These are phyloP conservation scores for Caenorhabditis wallacei DNA, from an alignment of 2,888 invertebrate species.

Conservation along the genomic window DNA sequence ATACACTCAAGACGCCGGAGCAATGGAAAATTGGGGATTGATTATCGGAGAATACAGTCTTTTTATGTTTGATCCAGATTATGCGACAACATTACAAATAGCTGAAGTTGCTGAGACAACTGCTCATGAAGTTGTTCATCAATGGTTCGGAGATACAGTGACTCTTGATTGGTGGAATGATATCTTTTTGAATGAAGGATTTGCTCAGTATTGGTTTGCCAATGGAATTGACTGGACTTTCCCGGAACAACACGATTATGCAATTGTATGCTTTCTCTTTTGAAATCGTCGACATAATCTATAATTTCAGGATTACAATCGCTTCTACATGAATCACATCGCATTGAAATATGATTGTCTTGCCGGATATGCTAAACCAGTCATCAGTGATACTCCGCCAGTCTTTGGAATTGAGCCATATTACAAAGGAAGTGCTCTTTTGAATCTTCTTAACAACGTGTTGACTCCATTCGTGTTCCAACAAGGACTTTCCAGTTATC, in stretches of 20 bases:
- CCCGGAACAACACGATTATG: conserved; percentile 65
- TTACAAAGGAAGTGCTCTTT: conserved; percentile 65
- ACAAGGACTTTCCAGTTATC: conserved; percentile 33
- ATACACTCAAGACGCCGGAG: conserved; percentile 63
- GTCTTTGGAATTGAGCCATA: conserved; percentile 59
- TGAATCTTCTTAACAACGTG: conserved; percentile 58
- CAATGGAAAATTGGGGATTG: conserved; percentile 73
- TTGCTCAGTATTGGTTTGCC: conserved; percentile 73
- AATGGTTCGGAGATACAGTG: conserved; percentile 78
- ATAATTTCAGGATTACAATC: conserved; percentile 56
- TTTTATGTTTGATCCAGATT: conserved; percentile 65
- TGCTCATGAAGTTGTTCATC: conserved; percentile 73
- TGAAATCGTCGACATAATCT: background rate
- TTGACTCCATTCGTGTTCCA: conserved; percentile 43
- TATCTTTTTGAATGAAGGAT: conserved; percentile 76
- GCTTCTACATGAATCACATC: conserved; percentile 60
- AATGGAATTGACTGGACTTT: conserved; percentile 62
- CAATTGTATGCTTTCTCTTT: conserved; percentile 60
- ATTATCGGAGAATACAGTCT: conserved; percentile 68
- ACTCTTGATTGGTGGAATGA: conserved; percentile 75
- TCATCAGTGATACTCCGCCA: conserved; percentile 60
- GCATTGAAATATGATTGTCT: conserved; percentile 57
- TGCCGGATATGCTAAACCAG: conserved; percentile 50
- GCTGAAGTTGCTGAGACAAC: conserved; percentile 59
- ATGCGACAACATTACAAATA: conserved; percentile 58